A percentile compares a stretch with the other conserved stretches of the same genome.
Evolutionary conservation across 2,797 vertebrate species (phyloP).

Genomic region (Tapirus indicus): DNA sequence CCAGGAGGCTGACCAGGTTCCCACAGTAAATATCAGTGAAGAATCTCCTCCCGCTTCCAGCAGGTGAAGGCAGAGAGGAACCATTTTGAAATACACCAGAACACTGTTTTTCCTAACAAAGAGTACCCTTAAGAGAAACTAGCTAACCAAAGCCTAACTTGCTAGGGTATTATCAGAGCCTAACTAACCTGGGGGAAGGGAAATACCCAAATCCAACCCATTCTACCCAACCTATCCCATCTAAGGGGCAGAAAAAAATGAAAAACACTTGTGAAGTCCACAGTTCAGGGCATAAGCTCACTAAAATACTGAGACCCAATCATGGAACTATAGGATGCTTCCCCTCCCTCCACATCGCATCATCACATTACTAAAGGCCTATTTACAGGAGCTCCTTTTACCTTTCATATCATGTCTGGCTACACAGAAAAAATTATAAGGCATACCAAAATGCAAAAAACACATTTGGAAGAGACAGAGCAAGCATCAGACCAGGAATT

Average conservation of each 20-base stretch:
- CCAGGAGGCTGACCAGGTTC: background rate
- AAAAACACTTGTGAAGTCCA: background rate
- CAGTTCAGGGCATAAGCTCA: background rate
- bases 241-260: background rate
- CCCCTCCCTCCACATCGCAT: background rate
- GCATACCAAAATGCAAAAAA: background rate
- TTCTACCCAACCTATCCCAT: background rate
- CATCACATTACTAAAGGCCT: background rate
- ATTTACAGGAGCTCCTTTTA: background rate
- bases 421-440: background rate
- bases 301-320: background rate
- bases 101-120: background rate
- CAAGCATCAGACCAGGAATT: background rate
- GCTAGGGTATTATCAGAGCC: background rate
- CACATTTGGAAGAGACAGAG: background rate
- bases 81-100: background rate
- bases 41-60: background rate
- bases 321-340: background rate
- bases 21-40: background rate
- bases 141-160: background rate
- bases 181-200: background rate
- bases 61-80: background rate
- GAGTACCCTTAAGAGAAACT: background rate
- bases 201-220: background rate
- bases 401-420: background rate